phyloP scores from a whole-genome alignment of 2,888 invertebrate genomes.

The Tipula unca region DNA sequence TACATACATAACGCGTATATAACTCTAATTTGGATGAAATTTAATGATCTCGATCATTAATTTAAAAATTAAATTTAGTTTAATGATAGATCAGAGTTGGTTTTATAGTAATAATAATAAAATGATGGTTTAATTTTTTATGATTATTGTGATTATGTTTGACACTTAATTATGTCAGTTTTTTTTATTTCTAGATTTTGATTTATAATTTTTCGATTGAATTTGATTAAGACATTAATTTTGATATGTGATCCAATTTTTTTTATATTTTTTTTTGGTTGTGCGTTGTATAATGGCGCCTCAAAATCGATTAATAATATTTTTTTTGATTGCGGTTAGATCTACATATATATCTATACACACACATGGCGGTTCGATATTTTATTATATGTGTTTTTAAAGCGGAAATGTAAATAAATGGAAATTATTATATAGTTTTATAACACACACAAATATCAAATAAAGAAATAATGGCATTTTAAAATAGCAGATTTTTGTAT shows the following conservation, averaged over 20 bases:
- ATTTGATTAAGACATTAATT: neutral
- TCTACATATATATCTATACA: neutral
- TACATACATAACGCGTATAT: neutral
- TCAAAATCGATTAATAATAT: neutral
- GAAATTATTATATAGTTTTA: too few species aligned
- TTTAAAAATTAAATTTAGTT: neutral
- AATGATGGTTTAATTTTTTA: neutral
- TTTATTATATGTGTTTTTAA: neutral
- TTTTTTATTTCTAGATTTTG: neutral
- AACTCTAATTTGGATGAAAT: neutral
- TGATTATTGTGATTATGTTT: neutral
- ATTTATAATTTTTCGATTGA: neutral
- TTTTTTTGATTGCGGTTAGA: neutral
- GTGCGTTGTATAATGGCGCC: neutral
- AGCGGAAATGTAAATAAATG: neutral
- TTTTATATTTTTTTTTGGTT: neutral
- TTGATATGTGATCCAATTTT: neutral
- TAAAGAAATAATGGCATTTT: neutral
- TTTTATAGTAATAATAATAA: too few species aligned
- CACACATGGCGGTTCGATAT: neutral
- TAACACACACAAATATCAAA: neutral
- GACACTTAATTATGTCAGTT: neutral
- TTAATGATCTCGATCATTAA: conserved; percentile 14
- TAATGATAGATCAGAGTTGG: neutral
- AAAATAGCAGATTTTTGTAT: neutral